These are phyloP conservation scores for Byasa hedistus DNA, from an alignment of 2,888 invertebrate genomes.

Conservation along the genomic window DNA sequence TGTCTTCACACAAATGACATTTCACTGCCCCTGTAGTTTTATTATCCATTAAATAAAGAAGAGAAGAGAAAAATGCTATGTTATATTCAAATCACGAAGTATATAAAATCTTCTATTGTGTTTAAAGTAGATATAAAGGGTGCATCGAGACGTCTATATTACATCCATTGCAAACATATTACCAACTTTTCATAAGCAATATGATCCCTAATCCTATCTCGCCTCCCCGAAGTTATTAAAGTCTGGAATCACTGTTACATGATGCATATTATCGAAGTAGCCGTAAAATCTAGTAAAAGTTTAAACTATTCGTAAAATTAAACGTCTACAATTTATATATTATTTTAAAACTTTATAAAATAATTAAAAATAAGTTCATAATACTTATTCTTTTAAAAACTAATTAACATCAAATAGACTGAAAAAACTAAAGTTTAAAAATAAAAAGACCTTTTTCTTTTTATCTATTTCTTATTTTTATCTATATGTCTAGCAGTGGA, in stretches of 20 bases:
- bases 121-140: slow-evolving; percentile 2
- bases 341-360: too few relatives aligned
- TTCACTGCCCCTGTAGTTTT: too few relatives aligned
- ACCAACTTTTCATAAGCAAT: background rate
- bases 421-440: too few relatives aligned
- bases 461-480: too few relatives aligned
- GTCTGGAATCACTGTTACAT: background rate
- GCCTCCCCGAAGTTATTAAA: background rate
- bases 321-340: background rate
- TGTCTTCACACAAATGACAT: too few relatives aligned
- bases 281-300: background rate
- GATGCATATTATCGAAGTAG: background rate
- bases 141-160: slow-evolving; percentile 19
- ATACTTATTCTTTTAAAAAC: too few relatives aligned
- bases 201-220: background rate
- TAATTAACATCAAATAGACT: too few relatives aligned
- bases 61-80: background rate
- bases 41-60: background rate
- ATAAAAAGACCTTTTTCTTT: too few relatives aligned
- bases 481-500: background rate
- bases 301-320: background rate
- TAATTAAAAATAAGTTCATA: too few relatives aligned
- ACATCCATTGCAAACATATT: slow-evolving; percentile 1
- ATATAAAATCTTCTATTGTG: background rate
- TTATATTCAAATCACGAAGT: background rate